phyloP scores from a whole-genome alignment of 2,797 vertebrate genomes.

The Dallia pectoralis region DNA sequence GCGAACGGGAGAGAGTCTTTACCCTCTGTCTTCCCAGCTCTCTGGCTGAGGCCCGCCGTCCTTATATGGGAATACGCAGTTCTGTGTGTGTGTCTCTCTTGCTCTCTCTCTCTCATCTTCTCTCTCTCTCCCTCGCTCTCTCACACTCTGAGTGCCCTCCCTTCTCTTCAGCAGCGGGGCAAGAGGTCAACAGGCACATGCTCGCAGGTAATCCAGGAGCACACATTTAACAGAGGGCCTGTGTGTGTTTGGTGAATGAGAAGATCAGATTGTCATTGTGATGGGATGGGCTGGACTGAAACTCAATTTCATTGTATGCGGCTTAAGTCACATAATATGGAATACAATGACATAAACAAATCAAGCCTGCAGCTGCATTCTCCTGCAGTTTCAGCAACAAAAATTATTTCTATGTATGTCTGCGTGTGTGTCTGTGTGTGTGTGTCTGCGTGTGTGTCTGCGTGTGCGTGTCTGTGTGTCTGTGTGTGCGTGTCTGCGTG shows the following conservation, averaged over 20 bases:
- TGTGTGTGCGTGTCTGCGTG: too few relatives aligned
- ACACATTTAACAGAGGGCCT: not conserved
- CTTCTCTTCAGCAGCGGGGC: not conserved
- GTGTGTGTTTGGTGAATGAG: not conserved
- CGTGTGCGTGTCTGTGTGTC: too few relatives aligned
- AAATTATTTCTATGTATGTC: not conserved
- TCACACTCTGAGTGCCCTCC: not conserved
- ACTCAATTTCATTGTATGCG: not conserved
- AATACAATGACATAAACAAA: not conserved
- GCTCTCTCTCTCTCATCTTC: too few relatives aligned
- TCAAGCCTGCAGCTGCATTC: not conserved
- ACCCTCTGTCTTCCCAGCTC: not conserved
- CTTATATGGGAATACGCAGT: slow-evolving; percentile 1
- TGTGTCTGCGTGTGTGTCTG: too few relatives aligned
- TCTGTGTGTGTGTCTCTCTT: not conserved
- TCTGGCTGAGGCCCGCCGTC: not conserved
- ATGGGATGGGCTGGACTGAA: not conserved
- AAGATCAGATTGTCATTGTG: not conserved
- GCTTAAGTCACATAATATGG: not conserved
- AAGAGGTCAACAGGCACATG: not conserved
- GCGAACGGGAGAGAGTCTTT: not conserved
- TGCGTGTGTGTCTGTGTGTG: not conserved
- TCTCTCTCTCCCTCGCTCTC: too few relatives aligned
- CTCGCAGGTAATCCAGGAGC: not conserved
- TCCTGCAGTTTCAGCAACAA: not conserved